A percentile compares a stretch with the other conserved stretches of the same genome.
Conservation (phyloP, 2,888 invertebrate genomes). For the Axea sp. region DNA sequence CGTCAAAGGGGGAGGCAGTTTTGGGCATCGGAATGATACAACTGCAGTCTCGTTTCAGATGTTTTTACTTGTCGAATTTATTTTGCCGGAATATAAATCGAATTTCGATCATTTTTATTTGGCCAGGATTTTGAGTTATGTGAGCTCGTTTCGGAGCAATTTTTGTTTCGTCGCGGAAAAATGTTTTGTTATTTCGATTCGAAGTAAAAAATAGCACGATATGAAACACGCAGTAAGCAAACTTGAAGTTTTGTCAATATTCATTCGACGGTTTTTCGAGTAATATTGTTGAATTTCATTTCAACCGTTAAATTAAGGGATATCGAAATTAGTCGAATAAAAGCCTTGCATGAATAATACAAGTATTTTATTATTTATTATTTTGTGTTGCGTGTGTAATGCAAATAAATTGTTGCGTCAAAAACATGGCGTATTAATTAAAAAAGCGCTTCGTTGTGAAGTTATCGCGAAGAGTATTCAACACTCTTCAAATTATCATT, state of each 20-base stretch:
- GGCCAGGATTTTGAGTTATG: slow-evolving; percentile 33
- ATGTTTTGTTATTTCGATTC: slow-evolving; percentile 10
- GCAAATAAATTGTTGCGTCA: too few species aligned
- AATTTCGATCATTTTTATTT: slow-evolving; percentile 51
- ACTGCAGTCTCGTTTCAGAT: slow-evolving; percentile 40
- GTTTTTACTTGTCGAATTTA: slow-evolving; percentile 41
- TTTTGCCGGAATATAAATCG: slow-evolving; percentile 47
- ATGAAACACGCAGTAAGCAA: slow-evolving; percentile 7
- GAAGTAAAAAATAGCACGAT: neutral
- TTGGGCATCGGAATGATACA: slow-evolving; percentile 21
- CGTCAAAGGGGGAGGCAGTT: slow-evolving; percentile 2
- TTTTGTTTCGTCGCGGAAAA: slow-evolving; percentile 13
- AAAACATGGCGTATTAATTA: too few species aligned
- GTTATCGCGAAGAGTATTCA: too few species aligned
- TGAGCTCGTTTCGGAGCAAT: neutral
- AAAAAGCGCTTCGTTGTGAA: too few species aligned
- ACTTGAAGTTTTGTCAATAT: neutral
- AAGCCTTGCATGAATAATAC: too few species aligned
- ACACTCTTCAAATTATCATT: too few species aligned
- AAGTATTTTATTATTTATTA: too few species aligned
- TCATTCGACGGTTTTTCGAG: too few species aligned
- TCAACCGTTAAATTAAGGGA: too few species aligned
- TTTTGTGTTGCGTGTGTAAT: too few species aligned
- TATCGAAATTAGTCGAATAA: too few species aligned
- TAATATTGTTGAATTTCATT: too few species aligned